Conservation (phyloP, 1,140 invertebrate genomes). For the Zophobas morio region DNA sequence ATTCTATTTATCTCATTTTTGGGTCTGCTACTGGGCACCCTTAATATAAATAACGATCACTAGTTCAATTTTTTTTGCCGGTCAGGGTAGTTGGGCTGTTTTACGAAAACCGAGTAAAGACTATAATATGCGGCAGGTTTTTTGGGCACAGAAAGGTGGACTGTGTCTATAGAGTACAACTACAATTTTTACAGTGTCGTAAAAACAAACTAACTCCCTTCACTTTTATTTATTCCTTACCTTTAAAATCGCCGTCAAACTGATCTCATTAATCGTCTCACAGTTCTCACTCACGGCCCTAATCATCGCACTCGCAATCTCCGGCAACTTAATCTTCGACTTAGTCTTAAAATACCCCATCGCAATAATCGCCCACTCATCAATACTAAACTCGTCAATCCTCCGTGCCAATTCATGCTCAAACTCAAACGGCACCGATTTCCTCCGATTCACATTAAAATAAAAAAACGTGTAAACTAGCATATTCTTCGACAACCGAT, state of each 20-base stretch:
- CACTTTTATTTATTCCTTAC: conserved; percentile 54
- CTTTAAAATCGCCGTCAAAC: conserved; percentile 72
- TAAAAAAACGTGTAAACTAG: conserved; percentile 73
- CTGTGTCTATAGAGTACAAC: too few species aligned
- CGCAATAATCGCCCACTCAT: conserved; percentile 73
- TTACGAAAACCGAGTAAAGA: too few species aligned
- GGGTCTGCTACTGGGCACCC: too few species aligned
- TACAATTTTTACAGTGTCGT: neutral
- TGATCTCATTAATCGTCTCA: conserved; percentile 69
- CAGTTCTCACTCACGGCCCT: conserved; percentile 64
- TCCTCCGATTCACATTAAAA: conserved; percentile 68
- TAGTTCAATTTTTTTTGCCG: too few species aligned
- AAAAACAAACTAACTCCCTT: too few species aligned
- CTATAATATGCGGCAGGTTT: too few species aligned
- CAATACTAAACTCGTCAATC: conserved; percentile 68
- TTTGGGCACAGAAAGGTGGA: too few species aligned
- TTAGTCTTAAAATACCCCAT: conserved; percentile 77
- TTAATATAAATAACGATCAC: too few species aligned
- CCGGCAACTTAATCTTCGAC: conserved; percentile 68
- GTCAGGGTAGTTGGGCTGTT: too few species aligned
- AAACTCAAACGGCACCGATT: conserved; percentile 70
- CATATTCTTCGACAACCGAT: conserved; percentile 68
- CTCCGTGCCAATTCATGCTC: conserved; percentile 69
- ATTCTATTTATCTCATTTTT: too few species aligned
- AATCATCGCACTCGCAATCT: conserved; percentile 68